Evolutionary conservation across 1,140 invertebrate species (phyloP).

Genomic region (Lepidurus packardi): DNA sequence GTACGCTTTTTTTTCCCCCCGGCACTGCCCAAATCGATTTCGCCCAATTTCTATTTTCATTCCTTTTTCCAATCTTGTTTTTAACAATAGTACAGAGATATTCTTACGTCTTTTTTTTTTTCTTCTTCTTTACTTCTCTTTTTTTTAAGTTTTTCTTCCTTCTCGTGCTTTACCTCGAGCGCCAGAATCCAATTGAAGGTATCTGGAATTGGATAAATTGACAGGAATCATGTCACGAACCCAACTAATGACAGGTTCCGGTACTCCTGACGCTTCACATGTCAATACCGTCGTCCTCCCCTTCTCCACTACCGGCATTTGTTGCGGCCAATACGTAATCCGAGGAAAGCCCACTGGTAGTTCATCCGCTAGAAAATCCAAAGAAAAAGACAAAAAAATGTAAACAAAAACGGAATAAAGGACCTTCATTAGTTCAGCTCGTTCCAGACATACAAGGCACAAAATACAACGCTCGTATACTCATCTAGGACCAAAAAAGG

Average conservation of each 20-base stretch:
- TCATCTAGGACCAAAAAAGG: too few relatives aligned
- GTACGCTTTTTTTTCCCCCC: neutral
- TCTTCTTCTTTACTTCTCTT: slow-evolving; percentile 1
- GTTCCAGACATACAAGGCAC: neutral
- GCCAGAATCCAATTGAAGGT: slow-evolving; percentile 49
- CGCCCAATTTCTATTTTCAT: slow-evolving; percentile 2
- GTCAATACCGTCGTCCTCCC: slow-evolving; percentile 82
- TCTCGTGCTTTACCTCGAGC: slow-evolving; percentile 50
- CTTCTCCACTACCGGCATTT: slow-evolving; percentile 84
- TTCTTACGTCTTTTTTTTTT: neutral
- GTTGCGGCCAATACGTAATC: slow-evolving; percentile 74
- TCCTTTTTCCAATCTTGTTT: slow-evolving; percentile 18
- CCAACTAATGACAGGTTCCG: slow-evolving; percentile 82
- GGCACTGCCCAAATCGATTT: neutral
- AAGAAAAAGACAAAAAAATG: neutral
- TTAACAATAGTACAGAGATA: neutral
- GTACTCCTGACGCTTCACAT: slow-evolving; percentile 79
- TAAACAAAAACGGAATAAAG: neutral
- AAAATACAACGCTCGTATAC: neutral
- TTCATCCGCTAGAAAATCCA: slow-evolving; percentile 65
- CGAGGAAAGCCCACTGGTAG: slow-evolving; percentile 83
- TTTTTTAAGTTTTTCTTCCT: slow-evolving; percentile 15
- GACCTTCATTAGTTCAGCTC: neutral
- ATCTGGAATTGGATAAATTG: slow-evolving; percentile 75
- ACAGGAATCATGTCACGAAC: slow-evolving; percentile 84